These are phyloP conservation scores for Hippocampus guttulatus DNA, from an alignment of 2,113 vertebrate species.

Conservation along the genomic window DNA sequence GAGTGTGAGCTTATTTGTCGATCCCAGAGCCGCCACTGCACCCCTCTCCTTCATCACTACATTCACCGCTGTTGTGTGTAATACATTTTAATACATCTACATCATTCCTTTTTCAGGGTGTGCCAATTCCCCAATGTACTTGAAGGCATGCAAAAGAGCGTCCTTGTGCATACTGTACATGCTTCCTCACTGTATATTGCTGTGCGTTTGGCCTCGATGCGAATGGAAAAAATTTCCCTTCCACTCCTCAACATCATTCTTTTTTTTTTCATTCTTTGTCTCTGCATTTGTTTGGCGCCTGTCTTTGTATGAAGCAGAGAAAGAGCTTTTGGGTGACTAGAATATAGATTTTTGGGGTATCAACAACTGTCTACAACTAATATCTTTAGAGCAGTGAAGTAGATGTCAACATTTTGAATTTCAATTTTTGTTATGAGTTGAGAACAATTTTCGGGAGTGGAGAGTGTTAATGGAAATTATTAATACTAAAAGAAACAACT, in stretches of 20 bases:
- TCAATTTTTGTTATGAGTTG: too few relatives aligned
- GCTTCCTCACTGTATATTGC: neutral
- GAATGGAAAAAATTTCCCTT: slow-evolving; percentile 78
- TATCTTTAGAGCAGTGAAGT: neutral
- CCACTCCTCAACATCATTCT: slow-evolving; percentile 59
- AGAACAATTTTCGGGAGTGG: too few relatives aligned
- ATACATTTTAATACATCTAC: slow-evolving; percentile 1
- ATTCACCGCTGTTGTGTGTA: slow-evolving; percentile 17
- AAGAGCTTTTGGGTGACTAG: slow-evolving; percentile 32
- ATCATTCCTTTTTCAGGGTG: slow-evolving; percentile 1
- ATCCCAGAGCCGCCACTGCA: slow-evolving; percentile 82
- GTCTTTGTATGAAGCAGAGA: slow-evolving; percentile 63
- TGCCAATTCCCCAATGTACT: neutral
- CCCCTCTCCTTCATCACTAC: slow-evolving; percentile 18
- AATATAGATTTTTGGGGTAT: neutral
- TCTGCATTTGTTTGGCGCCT: slow-evolving; percentile 67
- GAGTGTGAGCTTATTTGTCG: slow-evolving; percentile 85
- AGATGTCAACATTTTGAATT: too few relatives aligned
- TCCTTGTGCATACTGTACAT: slow-evolving; percentile 5
- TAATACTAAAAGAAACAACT: too few relatives aligned
- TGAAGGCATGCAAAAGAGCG: neutral
- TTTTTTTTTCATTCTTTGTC: slow-evolving; percentile 35
- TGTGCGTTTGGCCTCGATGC: slow-evolving; percentile 21
- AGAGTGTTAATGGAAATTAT: too few relatives aligned
- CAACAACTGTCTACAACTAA: too few relatives aligned